phyloP scores from a whole-genome alignment of 2,888 invertebrate species.

The Andrena bicolor region DNA sequence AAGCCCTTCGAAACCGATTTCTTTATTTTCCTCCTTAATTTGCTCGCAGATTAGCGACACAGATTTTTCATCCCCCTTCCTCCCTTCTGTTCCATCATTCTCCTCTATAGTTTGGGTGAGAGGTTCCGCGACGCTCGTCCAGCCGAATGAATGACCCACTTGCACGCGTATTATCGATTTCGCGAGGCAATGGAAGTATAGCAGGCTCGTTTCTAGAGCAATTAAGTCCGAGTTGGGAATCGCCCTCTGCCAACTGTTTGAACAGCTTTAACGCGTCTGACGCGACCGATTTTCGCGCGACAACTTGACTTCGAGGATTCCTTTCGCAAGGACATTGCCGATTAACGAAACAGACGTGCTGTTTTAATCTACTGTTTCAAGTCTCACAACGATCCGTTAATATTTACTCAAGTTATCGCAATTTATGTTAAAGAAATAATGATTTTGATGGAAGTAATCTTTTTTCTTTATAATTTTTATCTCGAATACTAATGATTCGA shows the following conservation, averaged over 20 bases:
- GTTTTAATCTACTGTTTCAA: too few species aligned
- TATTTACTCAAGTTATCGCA: too few species aligned
- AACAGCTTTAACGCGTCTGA: conserved; percentile 29
- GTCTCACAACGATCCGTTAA: too few species aligned
- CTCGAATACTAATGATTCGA: too few species aligned
- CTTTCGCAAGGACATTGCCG: too few species aligned
- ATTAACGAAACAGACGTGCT: not conserved
- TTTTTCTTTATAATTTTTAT: too few species aligned
- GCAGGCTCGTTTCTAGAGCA: conserved; percentile 51
- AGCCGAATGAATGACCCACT: conserved; percentile 34
- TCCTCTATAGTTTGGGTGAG: not conserved
- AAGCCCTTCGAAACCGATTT: conserved; percentile 21
- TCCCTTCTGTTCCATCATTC: not conserved
- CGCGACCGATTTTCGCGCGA: conserved; percentile 31
- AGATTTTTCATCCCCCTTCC: not conserved
- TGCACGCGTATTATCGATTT: conserved; percentile 54
- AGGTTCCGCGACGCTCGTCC: not conserved
- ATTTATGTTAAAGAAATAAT: too few species aligned
- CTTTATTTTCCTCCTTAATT: conserved; percentile 65
- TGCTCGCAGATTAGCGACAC: conserved; percentile 28
- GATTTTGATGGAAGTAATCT: too few species aligned
- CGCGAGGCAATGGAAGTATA: conserved; percentile 42
- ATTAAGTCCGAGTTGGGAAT: conserved; percentile 51
- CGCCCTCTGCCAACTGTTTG: conserved; percentile 29
- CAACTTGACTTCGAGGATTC: not conserved